Conservation (phyloP, 2,888 invertebrate genomes). For the Pherbina coryleti region DNA sequence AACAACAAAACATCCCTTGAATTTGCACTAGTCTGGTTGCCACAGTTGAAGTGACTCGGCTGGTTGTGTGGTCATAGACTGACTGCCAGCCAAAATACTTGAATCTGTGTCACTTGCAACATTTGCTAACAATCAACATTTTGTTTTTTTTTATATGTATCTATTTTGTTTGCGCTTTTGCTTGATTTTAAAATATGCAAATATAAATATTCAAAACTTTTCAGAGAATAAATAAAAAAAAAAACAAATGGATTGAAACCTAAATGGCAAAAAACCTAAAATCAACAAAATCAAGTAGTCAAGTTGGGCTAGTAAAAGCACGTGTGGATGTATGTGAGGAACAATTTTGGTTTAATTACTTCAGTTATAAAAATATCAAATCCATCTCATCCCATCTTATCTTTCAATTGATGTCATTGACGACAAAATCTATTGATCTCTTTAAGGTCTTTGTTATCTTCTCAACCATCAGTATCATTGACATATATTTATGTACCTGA, state of each 20-base stretch:
- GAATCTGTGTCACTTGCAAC: slow-evolving; percentile 28
- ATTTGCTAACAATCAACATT: slow-evolving; percentile 18
- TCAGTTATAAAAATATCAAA: no score
- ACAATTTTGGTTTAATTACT: no score
- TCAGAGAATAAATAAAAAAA: background rate
- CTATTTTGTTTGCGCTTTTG: background rate
- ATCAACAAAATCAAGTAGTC: slow-evolving; percentile 58
- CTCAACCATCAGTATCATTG: background rate
- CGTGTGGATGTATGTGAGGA: background rate
- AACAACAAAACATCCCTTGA: no score
- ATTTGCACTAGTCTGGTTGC: no score
- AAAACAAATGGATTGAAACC: slow-evolving; percentile 7
- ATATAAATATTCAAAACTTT: background rate
- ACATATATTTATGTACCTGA: background rate
- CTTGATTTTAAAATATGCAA: background rate
- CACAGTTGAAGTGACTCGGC: background rate
- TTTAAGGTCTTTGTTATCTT: background rate
- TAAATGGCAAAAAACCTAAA: slow-evolving; percentile 34
- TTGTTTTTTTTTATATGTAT: slow-evolving; percentile 5
- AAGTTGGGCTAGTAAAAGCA: background rate
- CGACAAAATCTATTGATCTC: background rate
- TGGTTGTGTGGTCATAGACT: background rate
- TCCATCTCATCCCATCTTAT: no score
- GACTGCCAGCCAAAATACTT: background rate
- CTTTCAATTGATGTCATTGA: no score